These are phyloP conservation scores for Acronicta alni DNA, from an alignment of 2,888 invertebrate genomes.

Conservation along the genomic window DNA sequence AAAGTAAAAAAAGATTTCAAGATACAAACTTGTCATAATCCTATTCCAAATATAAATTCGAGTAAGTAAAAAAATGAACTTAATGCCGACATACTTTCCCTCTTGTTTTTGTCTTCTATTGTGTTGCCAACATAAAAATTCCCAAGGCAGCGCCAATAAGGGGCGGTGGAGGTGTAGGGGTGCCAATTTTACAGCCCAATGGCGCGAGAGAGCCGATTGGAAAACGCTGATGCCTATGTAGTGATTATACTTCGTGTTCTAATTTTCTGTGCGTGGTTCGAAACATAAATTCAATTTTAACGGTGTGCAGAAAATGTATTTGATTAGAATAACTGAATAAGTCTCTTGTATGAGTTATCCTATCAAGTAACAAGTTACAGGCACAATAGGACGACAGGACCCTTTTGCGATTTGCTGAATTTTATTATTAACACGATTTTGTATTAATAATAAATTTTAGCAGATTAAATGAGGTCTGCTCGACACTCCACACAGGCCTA, in stretches of 20 bases:
- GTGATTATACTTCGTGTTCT: constrained; percentile 57
- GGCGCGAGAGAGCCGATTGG: constrained; percentile 69
- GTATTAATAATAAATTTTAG: too few species aligned
- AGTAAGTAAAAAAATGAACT: constrained; percentile 17
- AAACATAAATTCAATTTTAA: constrained; percentile 21
- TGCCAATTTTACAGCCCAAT: constrained; percentile 73
- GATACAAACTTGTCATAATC: constrained; percentile 11
- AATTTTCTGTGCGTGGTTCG: constrained; percentile 43
- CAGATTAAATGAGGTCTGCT: too few species aligned
- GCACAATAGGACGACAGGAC: too few species aligned
- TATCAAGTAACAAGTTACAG: too few species aligned
- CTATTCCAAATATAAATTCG: constrained; percentile 29
- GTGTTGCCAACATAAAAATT: constrained; percentile 65
- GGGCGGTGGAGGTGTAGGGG: constrained; percentile 56
- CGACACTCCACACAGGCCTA: too few species aligned
- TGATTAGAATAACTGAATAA: too few species aligned
- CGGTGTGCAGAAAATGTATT: background rate
- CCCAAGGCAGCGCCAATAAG: constrained; percentile 55
- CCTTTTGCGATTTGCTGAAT: too few species aligned
- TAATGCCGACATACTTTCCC: constrained; percentile 18
- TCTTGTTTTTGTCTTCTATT: constrained; percentile 45
- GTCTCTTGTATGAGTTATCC: too few species aligned
- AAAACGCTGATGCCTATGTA: constrained; percentile 62
- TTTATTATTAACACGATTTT: too few species aligned
- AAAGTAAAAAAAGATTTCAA: background rate